Conservation (phyloP, 2,113 vertebrate species). For the Centrocercus urophasianus region DNA sequence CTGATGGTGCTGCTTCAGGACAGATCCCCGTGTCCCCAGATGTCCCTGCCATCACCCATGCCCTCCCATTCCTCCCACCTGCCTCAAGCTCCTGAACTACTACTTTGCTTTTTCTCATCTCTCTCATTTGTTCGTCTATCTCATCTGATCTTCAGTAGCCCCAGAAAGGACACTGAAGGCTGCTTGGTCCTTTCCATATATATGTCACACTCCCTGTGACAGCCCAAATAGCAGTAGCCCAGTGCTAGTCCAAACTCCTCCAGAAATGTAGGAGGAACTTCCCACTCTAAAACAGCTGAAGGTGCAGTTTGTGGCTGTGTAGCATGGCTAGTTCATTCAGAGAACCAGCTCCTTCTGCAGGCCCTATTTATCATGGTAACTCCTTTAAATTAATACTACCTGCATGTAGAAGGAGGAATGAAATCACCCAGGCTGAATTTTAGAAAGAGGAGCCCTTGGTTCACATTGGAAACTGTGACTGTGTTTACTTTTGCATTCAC, state of each 20-base stretch:
- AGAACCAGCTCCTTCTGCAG: background rate
- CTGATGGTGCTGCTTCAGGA: background rate
- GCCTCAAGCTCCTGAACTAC: background rate
- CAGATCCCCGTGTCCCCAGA: background rate
- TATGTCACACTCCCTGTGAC: background rate
- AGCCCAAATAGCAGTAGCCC: background rate
- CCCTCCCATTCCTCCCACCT: background rate
- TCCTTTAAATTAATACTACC: background rate
- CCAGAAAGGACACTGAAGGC: background rate
- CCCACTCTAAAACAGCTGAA: background rate
- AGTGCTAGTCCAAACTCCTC: rapidly evolving
- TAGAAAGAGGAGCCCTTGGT: background rate
- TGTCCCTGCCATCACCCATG: background rate
- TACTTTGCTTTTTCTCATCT: background rate
- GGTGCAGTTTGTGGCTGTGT: rapidly evolving
- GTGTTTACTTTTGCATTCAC: rapidly evolving
- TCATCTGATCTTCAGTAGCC: background rate
- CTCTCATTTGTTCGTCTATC: background rate
- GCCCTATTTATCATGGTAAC: background rate
- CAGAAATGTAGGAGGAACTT: background rate
- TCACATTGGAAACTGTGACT: background rate
- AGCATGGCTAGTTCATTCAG: rapidly evolving
- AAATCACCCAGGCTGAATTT: background rate
- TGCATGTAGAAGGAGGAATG: rapidly evolving
- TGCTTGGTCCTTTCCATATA: background rate